These are phyloP conservation scores for Lepus townsendii DNA, from an alignment of 2,797 vertebrate species.

Conservation along the genomic window DNA sequence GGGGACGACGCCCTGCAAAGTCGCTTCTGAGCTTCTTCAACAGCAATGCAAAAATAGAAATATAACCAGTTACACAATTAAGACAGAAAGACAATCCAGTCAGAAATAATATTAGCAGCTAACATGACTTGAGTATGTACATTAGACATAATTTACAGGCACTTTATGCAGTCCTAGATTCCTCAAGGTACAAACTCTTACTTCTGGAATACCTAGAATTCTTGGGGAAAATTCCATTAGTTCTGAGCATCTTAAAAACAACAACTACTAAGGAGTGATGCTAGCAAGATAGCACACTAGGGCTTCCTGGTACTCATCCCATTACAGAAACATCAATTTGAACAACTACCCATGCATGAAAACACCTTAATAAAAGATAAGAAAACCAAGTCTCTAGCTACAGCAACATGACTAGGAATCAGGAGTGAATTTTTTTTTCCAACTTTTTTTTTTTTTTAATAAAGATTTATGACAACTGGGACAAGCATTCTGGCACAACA, in stretches of 20 bases:
- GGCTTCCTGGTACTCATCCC: neutral
- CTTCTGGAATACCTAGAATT: constrained; percentile 19
- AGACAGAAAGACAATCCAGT: constrained; percentile 20
- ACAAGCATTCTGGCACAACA: no score
- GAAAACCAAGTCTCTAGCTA: neutral
- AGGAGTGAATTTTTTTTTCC: neutral
- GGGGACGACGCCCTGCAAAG: neutral
- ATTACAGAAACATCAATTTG: neutral
- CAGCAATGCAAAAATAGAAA: neutral
- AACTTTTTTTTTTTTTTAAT: no score
- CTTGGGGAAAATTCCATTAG: neutral
- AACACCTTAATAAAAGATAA: neutral
- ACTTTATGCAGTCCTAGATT: constrained; percentile 18
- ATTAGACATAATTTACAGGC: neutral
- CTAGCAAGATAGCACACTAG: neutral
- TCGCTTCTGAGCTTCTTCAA: neutral
- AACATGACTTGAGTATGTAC: neutral
- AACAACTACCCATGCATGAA: neutral
- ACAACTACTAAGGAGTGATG: neutral
- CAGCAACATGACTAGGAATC: neutral
- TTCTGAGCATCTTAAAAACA: neutral
- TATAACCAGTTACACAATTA: neutral
- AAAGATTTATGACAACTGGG: no score
- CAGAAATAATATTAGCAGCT: constrained; percentile 1
- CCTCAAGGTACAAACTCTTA: neutral